These are phyloP conservation scores for Cossypha dichroa DNA, from an alignment of 2,797 vertebrate genomes.

Conservation along the genomic window DNA sequence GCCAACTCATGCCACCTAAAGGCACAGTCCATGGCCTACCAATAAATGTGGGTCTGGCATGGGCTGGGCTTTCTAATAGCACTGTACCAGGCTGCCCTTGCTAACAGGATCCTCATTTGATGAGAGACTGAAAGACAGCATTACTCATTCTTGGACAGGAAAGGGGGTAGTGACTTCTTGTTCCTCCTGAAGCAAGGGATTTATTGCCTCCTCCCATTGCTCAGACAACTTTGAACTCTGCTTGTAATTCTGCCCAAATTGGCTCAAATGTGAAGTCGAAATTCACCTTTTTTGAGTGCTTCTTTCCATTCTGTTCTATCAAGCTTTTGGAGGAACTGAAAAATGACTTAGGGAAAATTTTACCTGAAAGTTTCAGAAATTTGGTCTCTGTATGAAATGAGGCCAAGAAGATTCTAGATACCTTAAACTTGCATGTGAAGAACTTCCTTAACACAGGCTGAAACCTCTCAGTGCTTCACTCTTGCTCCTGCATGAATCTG, in stretches of 20 bases:
- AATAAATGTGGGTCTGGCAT: neutral
- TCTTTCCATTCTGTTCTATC: neutral
- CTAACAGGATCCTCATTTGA: neutral
- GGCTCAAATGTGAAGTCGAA: neutral
- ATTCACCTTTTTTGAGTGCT: neutral
- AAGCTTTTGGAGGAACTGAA: neutral
- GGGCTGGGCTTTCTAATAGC: neutral
- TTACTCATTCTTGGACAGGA: neutral
- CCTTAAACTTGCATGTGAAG: neutral
- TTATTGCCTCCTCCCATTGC: fast-evolving
- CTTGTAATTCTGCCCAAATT: neutral
- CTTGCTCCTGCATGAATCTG: neutral
- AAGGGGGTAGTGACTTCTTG: neutral
- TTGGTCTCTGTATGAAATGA: neutral
- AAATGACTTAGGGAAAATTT: neutral
- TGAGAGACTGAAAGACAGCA: neutral
- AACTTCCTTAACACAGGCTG: neutral
- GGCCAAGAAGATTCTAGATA: neutral
- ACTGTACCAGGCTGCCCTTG: neutral
- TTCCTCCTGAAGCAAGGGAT: neutral
- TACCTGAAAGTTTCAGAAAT: neutral
- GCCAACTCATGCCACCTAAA: neutral
- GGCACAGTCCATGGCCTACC: neutral
- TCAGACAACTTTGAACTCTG: fast-evolving
- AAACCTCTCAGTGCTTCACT: neutral